Conservation (phyloP, 35 echinoderm and acorn worm genomes). For the Eucidaris tribuloides region DNA sequence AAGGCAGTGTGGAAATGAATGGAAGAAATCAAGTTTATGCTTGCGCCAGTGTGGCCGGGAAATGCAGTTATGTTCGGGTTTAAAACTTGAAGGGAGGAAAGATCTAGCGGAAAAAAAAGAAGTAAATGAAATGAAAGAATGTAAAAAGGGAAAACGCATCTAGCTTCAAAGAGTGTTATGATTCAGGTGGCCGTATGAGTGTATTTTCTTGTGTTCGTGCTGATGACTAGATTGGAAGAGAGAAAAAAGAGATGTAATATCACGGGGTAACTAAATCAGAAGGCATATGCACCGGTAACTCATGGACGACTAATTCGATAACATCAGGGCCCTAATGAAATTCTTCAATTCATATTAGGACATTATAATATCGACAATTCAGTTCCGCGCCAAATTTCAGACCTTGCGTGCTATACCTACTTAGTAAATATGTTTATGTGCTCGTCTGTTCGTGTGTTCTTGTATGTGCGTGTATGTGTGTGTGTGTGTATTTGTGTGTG, state of each 20-base stretch:
- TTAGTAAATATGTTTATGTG: too few species aligned
- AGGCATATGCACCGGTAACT: slow-evolving; percentile 6
- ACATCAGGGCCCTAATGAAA: slow-evolving; percentile 15
- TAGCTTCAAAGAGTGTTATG: neutral
- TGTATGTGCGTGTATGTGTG: too few species aligned
- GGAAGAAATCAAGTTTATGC: neutral
- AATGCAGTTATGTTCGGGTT: neutral
- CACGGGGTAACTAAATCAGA: neutral
- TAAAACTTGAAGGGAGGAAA: too few species aligned
- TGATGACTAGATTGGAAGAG: neutral
- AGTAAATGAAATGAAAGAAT: neutral
- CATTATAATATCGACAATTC: slow-evolving; percentile 35
- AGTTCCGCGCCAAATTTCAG: slow-evolving; percentile 25
- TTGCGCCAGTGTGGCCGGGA: neutral
- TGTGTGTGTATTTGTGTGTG: too few species aligned
- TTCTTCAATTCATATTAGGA: slow-evolving; percentile 25
- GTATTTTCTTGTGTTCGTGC: neutral
- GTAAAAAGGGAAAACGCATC: neutral
- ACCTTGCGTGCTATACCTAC: too few species aligned
- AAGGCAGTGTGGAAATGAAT: neutral
- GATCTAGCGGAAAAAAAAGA: neutral
- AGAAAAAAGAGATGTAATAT: neutral
- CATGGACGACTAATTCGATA: slow-evolving; percentile 11
- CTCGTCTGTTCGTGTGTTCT: too few species aligned
- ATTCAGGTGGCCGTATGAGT: neutral